phyloP scores from a whole-genome alignment of 2,888 invertebrate genomes.

The Luperina nickerlii region DNA sequence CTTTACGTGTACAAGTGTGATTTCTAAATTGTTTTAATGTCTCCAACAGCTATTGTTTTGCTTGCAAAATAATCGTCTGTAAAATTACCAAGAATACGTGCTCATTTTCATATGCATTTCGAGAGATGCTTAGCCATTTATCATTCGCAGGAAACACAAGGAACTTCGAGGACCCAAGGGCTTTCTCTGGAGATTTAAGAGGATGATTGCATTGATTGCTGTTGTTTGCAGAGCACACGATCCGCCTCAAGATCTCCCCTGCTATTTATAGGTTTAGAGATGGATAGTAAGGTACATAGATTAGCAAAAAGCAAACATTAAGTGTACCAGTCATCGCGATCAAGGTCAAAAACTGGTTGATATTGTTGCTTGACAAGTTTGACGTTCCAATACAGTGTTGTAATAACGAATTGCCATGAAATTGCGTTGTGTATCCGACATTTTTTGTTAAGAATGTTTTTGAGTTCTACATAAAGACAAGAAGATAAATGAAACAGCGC shows the following conservation, averaged over 20 bases:
- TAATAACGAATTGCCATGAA: slow-evolving; percentile 57
- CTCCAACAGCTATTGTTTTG: neutral
- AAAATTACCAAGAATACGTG: slow-evolving; percentile 7
- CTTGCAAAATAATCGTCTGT: neutral
- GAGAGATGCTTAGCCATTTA: slow-evolving; percentile 42
- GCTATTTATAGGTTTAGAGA: slow-evolving; percentile 42
- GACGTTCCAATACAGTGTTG: slow-evolving; percentile 29
- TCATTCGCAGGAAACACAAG: slow-evolving; percentile 47
- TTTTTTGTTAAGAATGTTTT: neutral
- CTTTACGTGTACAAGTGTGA: neutral
- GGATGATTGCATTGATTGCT: slow-evolving; percentile 71
- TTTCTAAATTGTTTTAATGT: slow-evolving; percentile 25
- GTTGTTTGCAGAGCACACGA: slow-evolving; percentile 73
- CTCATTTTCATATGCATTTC: slow-evolving; percentile 35
- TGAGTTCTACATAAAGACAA: neutral
- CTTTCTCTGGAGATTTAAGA: slow-evolving; percentile 55
- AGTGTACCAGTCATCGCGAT: slow-evolving; percentile 31
- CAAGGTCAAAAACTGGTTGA: slow-evolving; percentile 44
- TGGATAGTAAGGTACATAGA: slow-evolving; percentile 25
- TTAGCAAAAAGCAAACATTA: slow-evolving; percentile 33
- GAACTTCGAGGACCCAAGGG: slow-evolving; percentile 52
- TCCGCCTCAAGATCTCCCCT: slow-evolving; percentile 52
- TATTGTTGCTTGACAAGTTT: slow-evolving; percentile 49
- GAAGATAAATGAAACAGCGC: slow-evolving; percentile 1
- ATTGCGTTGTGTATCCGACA: slow-evolving; percentile 40